Evolutionary conservation across 1,140 invertebrate species (phyloP).

Genomic region (Bombus balteatus): DNA sequence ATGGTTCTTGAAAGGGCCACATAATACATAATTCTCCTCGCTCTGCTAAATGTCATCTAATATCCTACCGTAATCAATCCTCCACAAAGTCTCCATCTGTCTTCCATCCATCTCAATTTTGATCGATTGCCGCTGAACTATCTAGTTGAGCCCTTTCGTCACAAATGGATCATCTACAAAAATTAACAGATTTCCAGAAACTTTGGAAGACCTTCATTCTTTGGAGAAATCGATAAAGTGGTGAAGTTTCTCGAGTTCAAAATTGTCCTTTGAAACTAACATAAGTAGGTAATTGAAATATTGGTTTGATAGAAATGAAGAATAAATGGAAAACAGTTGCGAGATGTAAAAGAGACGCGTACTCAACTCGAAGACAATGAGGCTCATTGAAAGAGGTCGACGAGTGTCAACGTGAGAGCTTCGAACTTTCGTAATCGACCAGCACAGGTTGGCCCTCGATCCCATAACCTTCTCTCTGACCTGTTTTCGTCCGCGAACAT

Average conservation of each 20-base stretch:
- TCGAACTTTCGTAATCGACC: constrained; percentile 55
- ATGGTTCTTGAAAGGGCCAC: background rate
- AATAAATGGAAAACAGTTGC: constrained; percentile 35
- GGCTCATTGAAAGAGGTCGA: constrained; percentile 40
- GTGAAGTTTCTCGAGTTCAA: background rate
- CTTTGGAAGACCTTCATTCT: background rate
- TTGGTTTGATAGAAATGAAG: background rate
- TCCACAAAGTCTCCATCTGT: background rate
- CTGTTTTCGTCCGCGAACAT: background rate
- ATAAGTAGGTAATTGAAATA: background rate
- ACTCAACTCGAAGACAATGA: constrained; percentile 51
- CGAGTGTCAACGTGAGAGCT: constrained; percentile 66
- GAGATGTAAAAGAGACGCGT: constrained; percentile 34
- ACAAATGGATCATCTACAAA: background rate
- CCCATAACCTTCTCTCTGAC: background rate
- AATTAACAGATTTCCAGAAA: background rate
- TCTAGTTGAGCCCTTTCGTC: background rate
- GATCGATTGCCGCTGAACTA: background rate
- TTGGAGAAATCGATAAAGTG: background rate
- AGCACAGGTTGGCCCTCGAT: constrained; percentile 29
- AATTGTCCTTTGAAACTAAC: background rate
- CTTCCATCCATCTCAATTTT: constrained; percentile 9
- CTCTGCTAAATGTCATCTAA: background rate
- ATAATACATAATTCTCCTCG: background rate
- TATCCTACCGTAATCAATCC: background rate